These are phyloP conservation scores for Capreolus pygargus DNA, from an alignment of 2,113 vertebrate species.

Conservation along the genomic window DNA sequence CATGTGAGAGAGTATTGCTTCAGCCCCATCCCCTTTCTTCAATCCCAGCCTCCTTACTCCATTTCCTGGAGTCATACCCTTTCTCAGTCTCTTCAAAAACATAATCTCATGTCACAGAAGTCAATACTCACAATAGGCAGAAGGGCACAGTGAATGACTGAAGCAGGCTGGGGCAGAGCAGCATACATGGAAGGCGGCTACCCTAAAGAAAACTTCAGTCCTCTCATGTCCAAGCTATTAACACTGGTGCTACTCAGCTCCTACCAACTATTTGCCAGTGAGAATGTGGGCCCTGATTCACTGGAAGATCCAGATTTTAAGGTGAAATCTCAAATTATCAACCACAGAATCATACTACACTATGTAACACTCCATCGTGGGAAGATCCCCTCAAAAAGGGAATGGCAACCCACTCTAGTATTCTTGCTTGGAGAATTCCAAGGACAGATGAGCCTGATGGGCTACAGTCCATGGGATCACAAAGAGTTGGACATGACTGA, in stretches of 20 bases:
- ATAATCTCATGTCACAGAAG: not conserved
- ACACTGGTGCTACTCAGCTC: not conserved
- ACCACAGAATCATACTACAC: not conserved
- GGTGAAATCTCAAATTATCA: not conserved
- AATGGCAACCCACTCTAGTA: not conserved
- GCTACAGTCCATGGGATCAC: not conserved
- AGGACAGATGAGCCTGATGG: not conserved
- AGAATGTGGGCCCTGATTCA: not conserved
- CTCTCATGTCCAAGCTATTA: not conserved
- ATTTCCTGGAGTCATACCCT: not conserved
- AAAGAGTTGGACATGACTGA: not conserved
- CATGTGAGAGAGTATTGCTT: not conserved
- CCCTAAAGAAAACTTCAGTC: not conserved
- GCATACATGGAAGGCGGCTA: accelerated
- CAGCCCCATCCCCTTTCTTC: not conserved
- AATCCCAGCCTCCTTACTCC: not conserved
- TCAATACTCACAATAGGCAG: not conserved
- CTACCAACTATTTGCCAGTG: not conserved
- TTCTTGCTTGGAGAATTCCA: not conserved
- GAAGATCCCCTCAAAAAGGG: not conserved
- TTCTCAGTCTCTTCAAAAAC: not conserved
- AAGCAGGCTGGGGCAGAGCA: not conserved
- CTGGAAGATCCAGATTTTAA: not conserved
- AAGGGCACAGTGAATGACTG: not conserved
- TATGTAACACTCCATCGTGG: not conserved